Conservation (phyloP, 2,113 vertebrate species). For the Heterotis niloticus region DNA sequence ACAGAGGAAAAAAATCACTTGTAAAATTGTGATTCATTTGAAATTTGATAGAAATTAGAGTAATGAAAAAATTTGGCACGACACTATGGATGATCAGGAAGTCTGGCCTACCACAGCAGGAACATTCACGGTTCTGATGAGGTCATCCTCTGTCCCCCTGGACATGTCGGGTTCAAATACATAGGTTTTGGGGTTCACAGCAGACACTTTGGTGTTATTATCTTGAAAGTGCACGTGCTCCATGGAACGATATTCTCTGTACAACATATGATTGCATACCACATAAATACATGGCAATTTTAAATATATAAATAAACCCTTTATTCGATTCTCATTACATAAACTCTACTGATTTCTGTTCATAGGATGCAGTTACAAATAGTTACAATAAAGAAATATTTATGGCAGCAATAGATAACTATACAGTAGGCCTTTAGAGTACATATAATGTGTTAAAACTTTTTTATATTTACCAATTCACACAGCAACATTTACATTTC, state of each 20-base stretch:
- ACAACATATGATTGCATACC: constrained; percentile 23
- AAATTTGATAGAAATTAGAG: too few species aligned
- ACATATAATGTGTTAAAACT: too few species aligned
- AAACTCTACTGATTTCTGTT: too few species aligned
- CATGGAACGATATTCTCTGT: constrained; percentile 83
- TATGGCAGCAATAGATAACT: background rate
- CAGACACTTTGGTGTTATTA: constrained; percentile 81
- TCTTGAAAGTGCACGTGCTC: constrained; percentile 75
- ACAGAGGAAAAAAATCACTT: too few species aligned
- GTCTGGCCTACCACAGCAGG: constrained; percentile 79
- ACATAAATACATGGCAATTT: background rate
- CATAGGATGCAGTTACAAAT: background rate
- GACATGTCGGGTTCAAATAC: constrained; percentile 80
- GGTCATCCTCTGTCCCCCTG: constrained; percentile 76
- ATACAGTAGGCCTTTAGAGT: too few species aligned
- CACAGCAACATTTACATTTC: too few species aligned
- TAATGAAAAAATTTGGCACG: background rate
- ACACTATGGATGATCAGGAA: too few species aligned
- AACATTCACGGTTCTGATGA: constrained; percentile 85
- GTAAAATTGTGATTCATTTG: too few species aligned
- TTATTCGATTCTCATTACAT: too few species aligned
- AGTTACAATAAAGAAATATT: background rate
- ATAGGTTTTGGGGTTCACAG: constrained; percentile 83
- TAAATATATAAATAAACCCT: too few species aligned
- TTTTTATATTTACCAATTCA: too few species aligned